Evolutionary conservation across 1,140 invertebrate genomes (phyloP), one percentile per base, ranked within the genome.

Genomic region (Aphelinus certus): DNA sequence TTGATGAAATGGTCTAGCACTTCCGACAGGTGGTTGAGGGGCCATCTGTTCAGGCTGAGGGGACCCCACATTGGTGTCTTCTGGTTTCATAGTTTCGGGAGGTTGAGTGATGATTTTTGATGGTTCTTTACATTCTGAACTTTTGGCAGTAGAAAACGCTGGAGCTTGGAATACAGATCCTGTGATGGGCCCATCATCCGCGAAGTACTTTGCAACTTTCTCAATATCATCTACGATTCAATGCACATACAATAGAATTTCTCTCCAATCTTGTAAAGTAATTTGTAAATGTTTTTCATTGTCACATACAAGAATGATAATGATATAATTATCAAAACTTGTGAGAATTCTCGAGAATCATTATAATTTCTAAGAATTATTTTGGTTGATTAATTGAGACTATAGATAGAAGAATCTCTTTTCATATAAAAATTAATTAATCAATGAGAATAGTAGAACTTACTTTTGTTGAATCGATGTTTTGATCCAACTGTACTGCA

Each of bases 201-300:
- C 73, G 73, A 85, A 86, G 72, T 86, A 86, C 43, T 81, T 79
- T 48, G 80, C 81, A 56, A 86, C 72, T 68, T 77, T 76, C 47
- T 84, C 76, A 9, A 78, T 79, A 75, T 83, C 79, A 48, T 70
- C 83, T 83, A 26, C 26, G 26, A 26, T 26, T 26, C 26, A 26
- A 26, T 26, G 26, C 2, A 55, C 9, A 53, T 45, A 57, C 47
- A 7, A 61, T 48, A 42, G 26, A 66, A 71, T 56, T 71, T 55
- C 5, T 55, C 10, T 55, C 53, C 10, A 55, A 7, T 55, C 1
- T 55, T 7, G 10, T 55, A 55, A 10, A 7, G 5, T 55, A 55
- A 55, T 45, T n/a, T 2, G 26, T 60, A 56, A 42, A 49, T 4
- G 49, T 26, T 26, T 26, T 26, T 26, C 26, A 26, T 26, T 26